Conservation (phyloP, 2,797 vertebrate genomes). For the Ibycter americanus region DNA sequence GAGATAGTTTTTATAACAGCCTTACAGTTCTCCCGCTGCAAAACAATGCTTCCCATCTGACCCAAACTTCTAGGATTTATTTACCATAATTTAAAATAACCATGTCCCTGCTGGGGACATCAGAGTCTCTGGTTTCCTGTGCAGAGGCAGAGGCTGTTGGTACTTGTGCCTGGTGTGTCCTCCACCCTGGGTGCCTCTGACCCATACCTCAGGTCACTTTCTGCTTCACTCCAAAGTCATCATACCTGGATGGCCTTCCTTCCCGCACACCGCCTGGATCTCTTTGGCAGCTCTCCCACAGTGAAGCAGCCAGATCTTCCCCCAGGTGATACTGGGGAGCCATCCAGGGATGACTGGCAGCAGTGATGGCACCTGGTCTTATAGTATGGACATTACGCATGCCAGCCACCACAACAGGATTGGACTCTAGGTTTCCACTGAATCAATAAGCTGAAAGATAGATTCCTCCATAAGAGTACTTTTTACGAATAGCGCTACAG, state of each 20-base stretch:
- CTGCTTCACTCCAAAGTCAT: not conserved
- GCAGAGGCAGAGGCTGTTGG: not conserved
- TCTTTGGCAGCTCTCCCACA: not conserved
- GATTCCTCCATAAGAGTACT: not conserved
- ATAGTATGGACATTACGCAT: accelerated
- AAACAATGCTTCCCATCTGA: not conserved
- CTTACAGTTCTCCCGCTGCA: not conserved
- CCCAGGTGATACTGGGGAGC: not conserved
- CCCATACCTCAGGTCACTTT: accelerated
- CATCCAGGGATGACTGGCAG: accelerated
- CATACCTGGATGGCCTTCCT: not conserved
- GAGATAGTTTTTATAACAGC: not conserved
- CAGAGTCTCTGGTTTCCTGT: not conserved
- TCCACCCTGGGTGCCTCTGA: not conserved
- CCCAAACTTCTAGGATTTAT: not conserved
- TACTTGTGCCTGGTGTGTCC: accelerated
- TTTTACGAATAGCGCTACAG: not conserved
- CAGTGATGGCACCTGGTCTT: not conserved
- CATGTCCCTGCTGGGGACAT: not conserved
- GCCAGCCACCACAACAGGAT: not conserved
- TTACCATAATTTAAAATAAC: not conserved
- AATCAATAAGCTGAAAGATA: not conserved
- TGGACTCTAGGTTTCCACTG: accelerated
- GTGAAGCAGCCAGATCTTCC: not conserved
- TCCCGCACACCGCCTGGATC: not conserved